A percentile compares a stretch with the other conserved stretches of the same genome.
These are phyloP conservation scores for Metaphire vulgaris DNA, from an alignment of 1,140 invertebrate genomes.

Conservation along the genomic window DNA sequence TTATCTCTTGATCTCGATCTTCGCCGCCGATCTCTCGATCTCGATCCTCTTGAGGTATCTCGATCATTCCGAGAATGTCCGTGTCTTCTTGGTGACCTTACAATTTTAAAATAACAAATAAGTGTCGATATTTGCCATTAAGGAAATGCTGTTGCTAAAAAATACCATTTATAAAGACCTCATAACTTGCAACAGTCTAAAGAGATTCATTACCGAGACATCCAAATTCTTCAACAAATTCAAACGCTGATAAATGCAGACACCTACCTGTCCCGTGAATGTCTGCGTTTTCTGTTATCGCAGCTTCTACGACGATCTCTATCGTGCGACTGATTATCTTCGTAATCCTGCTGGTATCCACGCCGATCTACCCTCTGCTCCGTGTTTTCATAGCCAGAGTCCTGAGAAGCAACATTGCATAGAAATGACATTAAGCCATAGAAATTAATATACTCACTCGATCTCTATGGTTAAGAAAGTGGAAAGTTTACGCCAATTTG, in stretches of 20 bases:
- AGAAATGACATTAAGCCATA: too few relatives aligned
- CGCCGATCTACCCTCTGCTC: not conserved
- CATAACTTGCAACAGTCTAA: too few relatives aligned
- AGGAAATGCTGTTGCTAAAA: too few relatives aligned
- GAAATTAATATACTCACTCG: too few relatives aligned
- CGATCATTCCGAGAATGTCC: not conserved
- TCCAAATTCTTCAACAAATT: too few relatives aligned
- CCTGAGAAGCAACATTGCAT: too few relatives aligned
- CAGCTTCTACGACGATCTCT: not conserved
- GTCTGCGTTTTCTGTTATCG: not conserved
- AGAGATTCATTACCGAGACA: too few relatives aligned
- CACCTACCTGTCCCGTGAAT: not conserved
- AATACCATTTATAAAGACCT: too few relatives aligned
- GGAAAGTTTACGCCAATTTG: too few relatives aligned
- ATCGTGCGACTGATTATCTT: not conserved
- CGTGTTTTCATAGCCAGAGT: not conserved
- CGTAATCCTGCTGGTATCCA: not conserved
- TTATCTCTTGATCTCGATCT: not conserved
- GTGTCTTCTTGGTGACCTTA: not conserved
- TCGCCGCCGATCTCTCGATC: not conserved
- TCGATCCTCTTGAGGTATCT: not conserved
- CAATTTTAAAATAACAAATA: not conserved
- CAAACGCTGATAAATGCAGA: too few relatives aligned
- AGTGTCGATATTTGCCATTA: too few relatives aligned
- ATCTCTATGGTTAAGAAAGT: too few relatives aligned